These are phyloP conservation scores for Trinectes maculatus DNA, from an alignment of 2,113 vertebrate genomes.

Conservation along the genomic window DNA sequence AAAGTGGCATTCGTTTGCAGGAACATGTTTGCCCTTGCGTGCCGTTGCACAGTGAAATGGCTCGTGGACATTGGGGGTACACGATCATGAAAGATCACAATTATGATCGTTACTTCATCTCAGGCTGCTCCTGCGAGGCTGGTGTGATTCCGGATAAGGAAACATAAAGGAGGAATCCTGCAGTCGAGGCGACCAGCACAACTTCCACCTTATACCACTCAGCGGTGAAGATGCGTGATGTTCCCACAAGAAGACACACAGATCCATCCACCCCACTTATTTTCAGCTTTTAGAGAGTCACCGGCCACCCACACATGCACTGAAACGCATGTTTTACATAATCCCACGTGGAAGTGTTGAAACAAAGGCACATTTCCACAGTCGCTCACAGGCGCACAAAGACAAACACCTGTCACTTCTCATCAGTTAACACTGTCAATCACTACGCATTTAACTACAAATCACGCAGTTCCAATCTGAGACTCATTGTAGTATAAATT, in stretches of 20 bases:
- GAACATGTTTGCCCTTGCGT: constrained; percentile 21
- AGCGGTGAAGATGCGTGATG: constrained; percentile 9
- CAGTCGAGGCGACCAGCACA: not conserved
- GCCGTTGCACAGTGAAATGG: constrained; percentile 12
- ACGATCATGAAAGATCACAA: constrained; percentile 18
- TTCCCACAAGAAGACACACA: constrained; percentile 18
- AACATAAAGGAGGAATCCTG: not conserved
- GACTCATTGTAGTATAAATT: not conserved
- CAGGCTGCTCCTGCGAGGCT: constrained; percentile 34
- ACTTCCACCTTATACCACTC: not conserved
- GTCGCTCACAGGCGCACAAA: not conserved
- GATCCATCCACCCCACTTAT: constrained; percentile 38
- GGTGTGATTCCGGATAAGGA: too few species aligned
- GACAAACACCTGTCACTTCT: constrained; percentile 26
- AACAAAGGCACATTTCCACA: constrained; percentile 31
- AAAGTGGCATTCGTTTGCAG: constrained; percentile 10
- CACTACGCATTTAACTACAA: not conserved
- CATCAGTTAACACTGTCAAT: not conserved
- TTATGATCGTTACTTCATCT: constrained; percentile 46
- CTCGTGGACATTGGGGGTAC: constrained; percentile 4
- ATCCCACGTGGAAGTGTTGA: constrained; percentile 26
- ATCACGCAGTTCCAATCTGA: too few species aligned
- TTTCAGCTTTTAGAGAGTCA: constrained; percentile 42
- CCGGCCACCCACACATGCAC: constrained; percentile 43
- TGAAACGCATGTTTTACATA: constrained; percentile 47